Conservation (phyloP, 2,888 invertebrate genomes). For the Nemotelus nigrinus region DNA sequence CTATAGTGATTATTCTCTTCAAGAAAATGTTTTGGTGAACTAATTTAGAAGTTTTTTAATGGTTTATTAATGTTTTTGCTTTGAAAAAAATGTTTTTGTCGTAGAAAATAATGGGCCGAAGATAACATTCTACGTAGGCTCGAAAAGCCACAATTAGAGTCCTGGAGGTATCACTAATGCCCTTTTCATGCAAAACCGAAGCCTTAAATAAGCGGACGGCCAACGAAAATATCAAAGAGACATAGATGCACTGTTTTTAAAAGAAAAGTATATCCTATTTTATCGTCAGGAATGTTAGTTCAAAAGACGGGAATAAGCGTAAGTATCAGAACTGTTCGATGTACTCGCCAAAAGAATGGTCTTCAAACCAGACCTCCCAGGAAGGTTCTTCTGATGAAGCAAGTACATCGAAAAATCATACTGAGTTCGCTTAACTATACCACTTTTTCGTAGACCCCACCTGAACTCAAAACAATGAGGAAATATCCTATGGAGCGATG, state of each 20-base stretch:
- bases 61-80: background rate
- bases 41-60: no score
- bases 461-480: background rate
- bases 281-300: background rate
- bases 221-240: background rate
- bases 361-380: background rate
- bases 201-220: background rate
- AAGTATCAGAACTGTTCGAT: background rate
- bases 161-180: background rate
- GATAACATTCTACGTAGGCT: background rate
- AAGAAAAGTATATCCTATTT: background rate
- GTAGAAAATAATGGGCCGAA: background rate
- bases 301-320: background rate
- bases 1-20: no score
- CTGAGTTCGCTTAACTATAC: no score
- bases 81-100: background rate
- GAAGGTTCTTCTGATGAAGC: background rate
- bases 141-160: background rate
- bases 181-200: constrained; percentile 1
- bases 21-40: no score
- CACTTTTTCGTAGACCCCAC: background rate
- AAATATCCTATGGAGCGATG: background rate
- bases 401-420: no score
- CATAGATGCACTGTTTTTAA: background rate
- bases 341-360: background rate